Evolutionary conservation across 2,888 invertebrate genomes (phyloP).

Genomic region (Caenorhabditis afra): DNA sequence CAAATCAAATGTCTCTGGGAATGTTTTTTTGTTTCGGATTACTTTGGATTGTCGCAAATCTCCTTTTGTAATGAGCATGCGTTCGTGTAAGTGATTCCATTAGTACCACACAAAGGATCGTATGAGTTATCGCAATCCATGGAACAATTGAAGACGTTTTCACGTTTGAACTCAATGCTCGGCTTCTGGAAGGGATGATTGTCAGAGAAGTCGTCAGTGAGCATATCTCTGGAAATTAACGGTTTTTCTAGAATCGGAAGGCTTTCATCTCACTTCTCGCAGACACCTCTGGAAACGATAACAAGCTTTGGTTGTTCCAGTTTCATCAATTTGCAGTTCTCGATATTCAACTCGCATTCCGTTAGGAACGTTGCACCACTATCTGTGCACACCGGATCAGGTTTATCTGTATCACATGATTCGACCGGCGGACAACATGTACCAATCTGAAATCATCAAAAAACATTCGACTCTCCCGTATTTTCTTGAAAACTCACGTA

Average conservation of each 20-base stretch:
- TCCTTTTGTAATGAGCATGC: conserved; percentile 70
- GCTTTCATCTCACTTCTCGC: conserved; percentile 41
- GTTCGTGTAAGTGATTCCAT: conserved; percentile 74
- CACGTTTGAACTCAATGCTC: conserved; percentile 51
- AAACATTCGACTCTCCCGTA: too few species aligned
- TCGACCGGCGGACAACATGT: conserved; percentile 70
- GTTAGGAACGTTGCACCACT: conserved; percentile 72
- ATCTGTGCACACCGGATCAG: conserved; percentile 72
- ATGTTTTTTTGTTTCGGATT: not conserved
- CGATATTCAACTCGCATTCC: conserved; percentile 63
- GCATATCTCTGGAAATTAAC: conserved; percentile 26
- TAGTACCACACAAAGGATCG: conserved; percentile 75
- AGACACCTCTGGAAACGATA: conserved; percentile 44
- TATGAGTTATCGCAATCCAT: conserved; percentile 70
- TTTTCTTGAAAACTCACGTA: conserved; percentile 68
- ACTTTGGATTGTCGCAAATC: conserved; percentile 54
- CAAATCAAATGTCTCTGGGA: not conserved
- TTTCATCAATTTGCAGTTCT: conserved; percentile 64
- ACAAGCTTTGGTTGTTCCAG: conserved; percentile 61
- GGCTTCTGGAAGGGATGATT: conserved; percentile 35
- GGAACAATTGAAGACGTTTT: conserved; percentile 52
- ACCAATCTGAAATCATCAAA: conserved; percentile 64
- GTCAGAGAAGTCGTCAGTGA: conserved; percentile 38
- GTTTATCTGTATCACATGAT: conserved; percentile 62
- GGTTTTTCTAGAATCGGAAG: not conserved